A percentile compares a stretch with the other conserved stretches of the same genome.
phyloP scores from a whole-genome alignment of 2,797 vertebrate species.

The Diplodus puntazzo region DNA sequence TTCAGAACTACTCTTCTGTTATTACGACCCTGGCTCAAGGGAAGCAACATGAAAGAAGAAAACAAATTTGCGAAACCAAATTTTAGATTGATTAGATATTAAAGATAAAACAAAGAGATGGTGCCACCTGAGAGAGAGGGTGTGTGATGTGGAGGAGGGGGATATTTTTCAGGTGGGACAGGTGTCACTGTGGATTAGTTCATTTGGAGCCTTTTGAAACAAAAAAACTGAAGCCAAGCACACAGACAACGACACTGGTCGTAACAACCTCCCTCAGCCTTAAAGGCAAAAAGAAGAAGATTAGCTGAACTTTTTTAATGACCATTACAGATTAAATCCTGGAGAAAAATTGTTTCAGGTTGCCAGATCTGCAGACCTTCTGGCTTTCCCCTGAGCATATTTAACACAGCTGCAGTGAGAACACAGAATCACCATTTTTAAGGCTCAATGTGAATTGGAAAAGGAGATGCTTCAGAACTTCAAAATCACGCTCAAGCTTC shows the following conservation, averaged over 20 bases:
- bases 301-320: not conserved
- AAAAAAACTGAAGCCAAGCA: too few species aligned
- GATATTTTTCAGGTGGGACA: too few species aligned
- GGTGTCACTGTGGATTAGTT: too few species aligned
- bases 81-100: too few species aligned
- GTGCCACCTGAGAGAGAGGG: too few species aligned
- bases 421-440: not conserved
- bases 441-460: not conserved
- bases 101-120: too few species aligned
- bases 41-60: too few species aligned
- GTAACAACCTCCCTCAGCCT: not conserved
- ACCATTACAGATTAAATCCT: not conserved
- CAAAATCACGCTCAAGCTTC: not conserved
- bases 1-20: not conserved
- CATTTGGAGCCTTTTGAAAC: too few species aligned
- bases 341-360: not conserved
- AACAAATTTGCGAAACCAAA: too few species aligned
- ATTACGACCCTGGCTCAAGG: too few species aligned
- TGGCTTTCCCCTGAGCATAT: not conserved
- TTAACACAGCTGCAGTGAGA: slow-evolving; percentile 1
- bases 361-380: not conserved
- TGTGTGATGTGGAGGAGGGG: too few species aligned
- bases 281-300: not conserved
- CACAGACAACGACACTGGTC: too few species aligned
- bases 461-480: not conserved